phyloP scores from a whole-genome alignment of 2,888 invertebrate genomes.

The Drosophila mimetica region DNA sequence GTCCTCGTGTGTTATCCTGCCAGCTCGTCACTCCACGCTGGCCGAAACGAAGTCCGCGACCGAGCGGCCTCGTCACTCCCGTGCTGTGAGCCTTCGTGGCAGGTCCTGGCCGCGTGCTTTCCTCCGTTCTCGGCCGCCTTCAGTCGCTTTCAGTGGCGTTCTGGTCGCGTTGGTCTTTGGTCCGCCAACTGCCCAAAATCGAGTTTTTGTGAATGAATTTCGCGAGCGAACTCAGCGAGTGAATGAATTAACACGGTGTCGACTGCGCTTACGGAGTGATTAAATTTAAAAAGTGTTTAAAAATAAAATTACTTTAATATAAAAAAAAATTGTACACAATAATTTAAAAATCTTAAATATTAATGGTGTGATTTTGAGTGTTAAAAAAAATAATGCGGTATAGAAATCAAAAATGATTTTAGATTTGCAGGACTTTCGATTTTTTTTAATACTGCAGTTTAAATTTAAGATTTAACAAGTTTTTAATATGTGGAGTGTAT shows the following conservation, averaged over 20 bases:
- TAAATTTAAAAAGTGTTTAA: background rate
- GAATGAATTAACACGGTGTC: constrained; percentile 28
- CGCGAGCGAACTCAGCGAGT: constrained; percentile 28
- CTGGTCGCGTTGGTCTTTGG: constrained; percentile 52
- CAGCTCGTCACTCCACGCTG: constrained; percentile 61
- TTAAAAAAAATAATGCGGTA: background rate
- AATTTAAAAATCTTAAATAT: background rate
- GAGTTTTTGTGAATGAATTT: constrained; percentile 55
- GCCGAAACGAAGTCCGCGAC: constrained; percentile 60
- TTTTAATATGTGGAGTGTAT: no score
- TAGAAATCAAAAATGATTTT: background rate
- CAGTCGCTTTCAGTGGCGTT: constrained; percentile 68
- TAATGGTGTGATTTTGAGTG: background rate
- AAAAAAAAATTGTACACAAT: constrained; percentile 14
- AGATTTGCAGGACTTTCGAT: no score
- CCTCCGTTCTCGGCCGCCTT: constrained; percentile 40
- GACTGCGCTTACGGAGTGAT: constrained; percentile 1
- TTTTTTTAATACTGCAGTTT: no score
- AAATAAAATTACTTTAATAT: background rate
- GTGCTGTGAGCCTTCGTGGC: constrained; percentile 45
- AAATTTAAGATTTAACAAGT: no score
- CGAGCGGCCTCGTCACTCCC: constrained; percentile 59
- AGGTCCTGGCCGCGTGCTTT: constrained; percentile 47
- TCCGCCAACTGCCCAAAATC: constrained; percentile 42
- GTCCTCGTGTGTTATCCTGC: constrained; percentile 63